A percentile compares a stretch with the other conserved stretches of the same genome.
Evolutionary conservation across 2,888 invertebrate species (phyloP).

Genomic region (Ornithoptera alexandrae): DNA sequence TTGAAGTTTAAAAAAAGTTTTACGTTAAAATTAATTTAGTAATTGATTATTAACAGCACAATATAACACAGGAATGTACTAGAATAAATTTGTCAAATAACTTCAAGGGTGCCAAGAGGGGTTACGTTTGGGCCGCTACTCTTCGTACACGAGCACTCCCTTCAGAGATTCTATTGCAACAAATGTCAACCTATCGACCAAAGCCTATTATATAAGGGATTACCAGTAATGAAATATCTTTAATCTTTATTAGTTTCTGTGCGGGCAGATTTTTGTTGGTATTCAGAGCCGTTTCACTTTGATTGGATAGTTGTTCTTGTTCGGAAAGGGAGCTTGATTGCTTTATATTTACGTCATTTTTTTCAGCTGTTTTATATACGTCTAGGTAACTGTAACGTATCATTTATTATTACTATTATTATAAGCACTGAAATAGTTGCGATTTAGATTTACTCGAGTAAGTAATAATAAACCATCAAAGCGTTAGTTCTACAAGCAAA

Average conservation of each 20-base stretch:
- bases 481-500: too few species aligned
- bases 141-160: slow-evolving; percentile 37
- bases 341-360: slow-evolving; percentile 29
- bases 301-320: slow-evolving; percentile 47
- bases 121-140: slow-evolving; percentile 37
- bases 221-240: slow-evolving; percentile 77
- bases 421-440: too few species aligned
- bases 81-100: slow-evolving; percentile 6
- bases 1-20: neutral
- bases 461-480: too few species aligned
- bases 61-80: neutral
- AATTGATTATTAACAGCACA: neutral
- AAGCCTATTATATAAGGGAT: slow-evolving; percentile 73
- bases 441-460: too few species aligned
- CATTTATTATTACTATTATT: neutral
- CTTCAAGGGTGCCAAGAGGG: slow-evolving; percentile 35
- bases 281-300: slow-evolving; percentile 35
- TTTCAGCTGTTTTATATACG: neutral
- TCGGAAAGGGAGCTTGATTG: slow-evolving; percentile 37
- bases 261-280: slow-evolving; percentile 41
- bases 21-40: neutral
- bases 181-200: slow-evolving; percentile 67
- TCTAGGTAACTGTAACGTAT: neutral
- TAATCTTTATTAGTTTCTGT: slow-evolving; percentile 70
- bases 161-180: slow-evolving; percentile 49